Base-by-base conservation (phyloP, 2,113 vertebrate genomes). In the Felis chaus region DNA sequence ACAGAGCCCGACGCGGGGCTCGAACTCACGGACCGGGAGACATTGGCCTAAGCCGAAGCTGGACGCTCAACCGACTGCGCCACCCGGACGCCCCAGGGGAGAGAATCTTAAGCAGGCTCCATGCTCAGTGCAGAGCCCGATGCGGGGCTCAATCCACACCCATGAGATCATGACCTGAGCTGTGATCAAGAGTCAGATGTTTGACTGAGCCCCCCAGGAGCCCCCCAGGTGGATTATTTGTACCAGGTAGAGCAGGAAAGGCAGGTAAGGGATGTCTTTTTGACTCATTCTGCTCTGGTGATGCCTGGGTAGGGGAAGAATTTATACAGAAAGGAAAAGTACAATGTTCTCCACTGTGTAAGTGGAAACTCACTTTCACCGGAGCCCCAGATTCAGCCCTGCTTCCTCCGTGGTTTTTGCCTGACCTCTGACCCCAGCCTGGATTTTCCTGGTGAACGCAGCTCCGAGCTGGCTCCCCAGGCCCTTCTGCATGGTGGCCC, bases 301-400 rank as follows among this genome's bases (percentile, higher is more conserved):
- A 41, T 48, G 27, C 36, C 31, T 19, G 39, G 61, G 45, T 14
- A 25, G 31, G 14, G 53, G 19, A 41, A 53, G 86, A 25, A 41
- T 7, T 41, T 33, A 1, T 7, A 36, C 0, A 73, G 71, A 55
- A 45, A 84, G 4, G 27, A n/a, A 69, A 88, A 79, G 57, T 7
- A 10, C 21, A 41, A 3, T 5, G 23, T n/a, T 21, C 3, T 45
- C 57, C 25, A 1, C 0, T 0, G 63, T 31, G 12, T 45, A 83
- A 53, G 19, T 21, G 36, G 57, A 85, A 78, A 25, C 19, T 39
- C 48, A 18, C 3, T 27, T 76, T 66, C 39, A 39, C 74, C 16
- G 7, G 36, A 79, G 61, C 19, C 29, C 80, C 23, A 3, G 31
- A 19, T 18, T 12, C 55, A 73, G 15, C 69, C 39, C 82, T 16